Conservation (phyloP, 2,888 invertebrate species). For the Mythimna loreyi region DNA sequence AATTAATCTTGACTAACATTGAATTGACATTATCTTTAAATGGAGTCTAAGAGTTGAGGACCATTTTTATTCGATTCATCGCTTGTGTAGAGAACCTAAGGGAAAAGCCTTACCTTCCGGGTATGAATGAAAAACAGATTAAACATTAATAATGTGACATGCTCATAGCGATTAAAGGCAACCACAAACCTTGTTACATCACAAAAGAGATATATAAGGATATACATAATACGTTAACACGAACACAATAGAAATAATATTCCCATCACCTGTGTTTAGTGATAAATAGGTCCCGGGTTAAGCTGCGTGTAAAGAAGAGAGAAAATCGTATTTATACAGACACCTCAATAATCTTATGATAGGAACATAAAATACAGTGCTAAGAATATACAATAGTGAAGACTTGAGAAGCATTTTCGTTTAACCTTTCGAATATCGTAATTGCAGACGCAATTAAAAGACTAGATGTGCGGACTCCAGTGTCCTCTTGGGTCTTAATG, state of each 20-base stretch:
- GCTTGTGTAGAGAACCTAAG: neutral
- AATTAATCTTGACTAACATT: neutral
- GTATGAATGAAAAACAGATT: conserved; percentile 23
- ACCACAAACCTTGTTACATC: conserved; percentile 60
- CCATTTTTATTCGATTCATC: neutral
- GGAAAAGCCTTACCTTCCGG: conserved; percentile 14
- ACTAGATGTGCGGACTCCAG: too few relatives aligned
- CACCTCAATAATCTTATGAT: conserved; percentile 65
- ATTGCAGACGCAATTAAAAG: too few relatives aligned
- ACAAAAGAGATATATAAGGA: conserved; percentile 48
- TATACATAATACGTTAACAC: conserved; percentile 61
- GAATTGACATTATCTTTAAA: neutral
- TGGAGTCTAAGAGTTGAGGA: neutral
- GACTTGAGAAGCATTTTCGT: conserved; percentile 42
- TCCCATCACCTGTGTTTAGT: conserved; percentile 91
- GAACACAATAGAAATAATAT: conserved; percentile 83
- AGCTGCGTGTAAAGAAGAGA: conserved; percentile 91
- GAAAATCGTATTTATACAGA: conserved; percentile 85
- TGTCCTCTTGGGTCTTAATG: too few relatives aligned
- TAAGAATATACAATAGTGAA: conserved; percentile 49
- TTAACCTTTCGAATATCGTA: too few relatives aligned
- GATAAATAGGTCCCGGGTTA: conserved; percentile 91
- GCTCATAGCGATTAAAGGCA: conserved; percentile 52
- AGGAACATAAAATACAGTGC: conserved; percentile 66
- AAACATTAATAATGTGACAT: conserved; percentile 52